phyloP scores from a whole-genome alignment of 1,140 invertebrate species.

The Reticulitermes speratus region DNA sequence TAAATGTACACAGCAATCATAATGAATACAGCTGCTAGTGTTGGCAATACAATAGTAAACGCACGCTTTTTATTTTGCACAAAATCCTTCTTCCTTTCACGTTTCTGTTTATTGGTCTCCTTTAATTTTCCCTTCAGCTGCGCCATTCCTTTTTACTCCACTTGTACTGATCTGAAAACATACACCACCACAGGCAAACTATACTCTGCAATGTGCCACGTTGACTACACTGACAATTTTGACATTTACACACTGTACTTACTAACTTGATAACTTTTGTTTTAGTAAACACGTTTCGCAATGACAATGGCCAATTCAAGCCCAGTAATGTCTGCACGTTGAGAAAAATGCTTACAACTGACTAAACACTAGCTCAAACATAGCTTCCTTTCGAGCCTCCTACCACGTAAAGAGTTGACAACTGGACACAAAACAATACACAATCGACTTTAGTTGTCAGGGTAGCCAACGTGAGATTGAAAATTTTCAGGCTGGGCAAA shows the following conservation, averaged over 20 bases:
- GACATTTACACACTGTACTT: background rate
- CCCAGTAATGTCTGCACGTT: too few species aligned
- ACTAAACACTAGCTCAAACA: too few species aligned
- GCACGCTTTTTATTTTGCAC: slow-evolving; percentile 72
- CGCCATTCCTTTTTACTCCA: slow-evolving; percentile 56
- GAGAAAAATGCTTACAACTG: too few species aligned
- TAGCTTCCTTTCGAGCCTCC: too few species aligned
- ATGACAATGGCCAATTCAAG: too few species aligned
- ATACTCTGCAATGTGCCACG: background rate
- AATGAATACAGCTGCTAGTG: slow-evolving; percentile 63
- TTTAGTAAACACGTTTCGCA: background rate
- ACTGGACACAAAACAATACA: too few species aligned
- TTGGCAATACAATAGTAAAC: slow-evolving; percentile 72
- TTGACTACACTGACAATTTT: background rate
- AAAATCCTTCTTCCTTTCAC: slow-evolving; percentile 78
- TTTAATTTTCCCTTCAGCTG: slow-evolving; percentile 78
- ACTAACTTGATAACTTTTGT: background rate
- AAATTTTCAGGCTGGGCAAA: too few species aligned
- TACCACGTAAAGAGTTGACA: too few species aligned
- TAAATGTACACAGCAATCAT: slow-evolving; percentile 77
- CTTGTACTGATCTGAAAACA: slow-evolving; percentile 20
- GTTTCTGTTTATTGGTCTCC: slow-evolving; percentile 79
- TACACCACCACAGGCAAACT: background rate
- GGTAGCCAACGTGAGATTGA: too few species aligned
- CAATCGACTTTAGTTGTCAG: too few species aligned